Evolutionary conservation across 2,797 vertebrate species (phyloP).

Genomic region (Myotis myotis): DNA sequence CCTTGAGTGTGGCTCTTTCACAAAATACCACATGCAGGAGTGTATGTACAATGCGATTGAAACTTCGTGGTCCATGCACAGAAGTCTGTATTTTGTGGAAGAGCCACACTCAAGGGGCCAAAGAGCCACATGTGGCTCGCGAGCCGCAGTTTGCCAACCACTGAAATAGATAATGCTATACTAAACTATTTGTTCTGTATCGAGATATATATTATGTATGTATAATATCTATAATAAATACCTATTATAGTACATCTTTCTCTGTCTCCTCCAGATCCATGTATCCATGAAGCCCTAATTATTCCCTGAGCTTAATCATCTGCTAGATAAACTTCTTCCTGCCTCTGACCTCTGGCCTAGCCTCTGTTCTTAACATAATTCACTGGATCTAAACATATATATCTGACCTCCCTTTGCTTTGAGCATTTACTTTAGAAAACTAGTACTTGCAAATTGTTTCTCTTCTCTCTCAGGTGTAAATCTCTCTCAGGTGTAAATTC

Average conservation of each 20-base stretch:
- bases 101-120: no score
- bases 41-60: no score
- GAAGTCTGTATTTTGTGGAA: no score
- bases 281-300: neutral
- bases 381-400: neutral
- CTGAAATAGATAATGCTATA: neutral
- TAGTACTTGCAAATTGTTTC: neutral
- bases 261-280: neutral
- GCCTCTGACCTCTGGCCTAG: neutral
- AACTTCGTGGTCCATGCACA: no score
- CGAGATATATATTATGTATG: neutral
- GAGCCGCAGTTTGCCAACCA: no score
- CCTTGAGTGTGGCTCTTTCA: no score
- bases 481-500: neutral
- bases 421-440: neutral
- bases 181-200: neutral
- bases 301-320: neutral
- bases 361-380: neutral
- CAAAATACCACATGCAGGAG: no score
- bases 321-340: neutral
- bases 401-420: neutral
- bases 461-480: constrained; percentile 12
- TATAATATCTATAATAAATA: neutral
- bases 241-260: neutral
- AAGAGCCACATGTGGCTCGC: no score